Conservation (phyloP, 2,888 invertebrate species). For the Oscheius sp. region DNA sequence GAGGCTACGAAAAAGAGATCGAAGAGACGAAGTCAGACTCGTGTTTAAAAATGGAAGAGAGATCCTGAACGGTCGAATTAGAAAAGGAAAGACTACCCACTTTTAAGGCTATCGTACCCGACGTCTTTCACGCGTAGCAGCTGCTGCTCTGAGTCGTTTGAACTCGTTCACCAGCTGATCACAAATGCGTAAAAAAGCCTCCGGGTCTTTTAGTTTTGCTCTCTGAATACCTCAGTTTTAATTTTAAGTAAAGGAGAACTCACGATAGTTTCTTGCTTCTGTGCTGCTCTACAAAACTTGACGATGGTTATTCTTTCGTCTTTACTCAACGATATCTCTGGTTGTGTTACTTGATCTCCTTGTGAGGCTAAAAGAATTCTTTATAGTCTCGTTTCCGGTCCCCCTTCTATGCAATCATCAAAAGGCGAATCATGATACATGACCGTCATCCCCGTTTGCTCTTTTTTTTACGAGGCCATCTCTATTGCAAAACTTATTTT, state of each 20-base stretch:
- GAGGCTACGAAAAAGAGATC: conserved; percentile 26
- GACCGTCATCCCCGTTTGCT: not conserved
- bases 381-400: not conserved
- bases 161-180: conserved; percentile 26
- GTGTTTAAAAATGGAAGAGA: no score
- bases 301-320: conserved; percentile 21
- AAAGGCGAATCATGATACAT: not conserved
- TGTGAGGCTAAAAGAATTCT: conserved; percentile 18
- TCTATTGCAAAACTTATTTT: no score
- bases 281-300: conserved; percentile 18
- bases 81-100: not conserved
- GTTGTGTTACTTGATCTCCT: conserved; percentile 13
- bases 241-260: not conserved
- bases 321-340: conserved; percentile 16
- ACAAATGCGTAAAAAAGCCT: conserved; percentile 23
- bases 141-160: conserved; percentile 8
- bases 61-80: conserved; percentile 1
- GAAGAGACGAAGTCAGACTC: conserved; percentile 12
- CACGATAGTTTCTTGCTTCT: conserved; percentile 16
- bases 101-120: conserved; percentile 15
- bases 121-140: conserved; percentile 4
- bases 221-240: conserved; percentile 8
- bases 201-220: conserved; percentile 29
- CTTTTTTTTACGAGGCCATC: no score
- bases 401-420: not conserved